These are phyloP conservation scores for Uria aalge DNA, from an alignment of 2,113 vertebrate genomes.

Conservation along the genomic window DNA sequence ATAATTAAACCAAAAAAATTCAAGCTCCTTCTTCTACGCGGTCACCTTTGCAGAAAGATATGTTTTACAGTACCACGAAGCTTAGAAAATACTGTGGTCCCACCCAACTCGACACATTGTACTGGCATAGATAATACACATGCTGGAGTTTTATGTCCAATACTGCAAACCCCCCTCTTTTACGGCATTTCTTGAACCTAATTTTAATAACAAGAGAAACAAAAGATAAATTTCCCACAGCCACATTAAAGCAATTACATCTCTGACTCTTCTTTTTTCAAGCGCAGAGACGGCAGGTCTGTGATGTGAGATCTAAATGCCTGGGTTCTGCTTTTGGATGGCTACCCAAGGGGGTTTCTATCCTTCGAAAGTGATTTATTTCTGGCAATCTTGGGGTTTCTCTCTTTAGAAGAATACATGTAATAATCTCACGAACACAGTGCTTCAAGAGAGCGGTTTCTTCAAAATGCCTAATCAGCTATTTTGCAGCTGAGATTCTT, in stretches of 20 bases:
- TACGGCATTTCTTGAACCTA: background rate
- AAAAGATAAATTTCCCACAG: background rate
- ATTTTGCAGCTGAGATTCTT: conserved; percentile 32
- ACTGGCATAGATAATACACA: background rate
- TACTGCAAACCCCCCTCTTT: background rate
- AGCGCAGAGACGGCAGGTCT: background rate
- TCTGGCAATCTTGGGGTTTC: background rate
- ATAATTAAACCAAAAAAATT: background rate
- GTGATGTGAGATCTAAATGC: background rate
- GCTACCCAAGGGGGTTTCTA: background rate
- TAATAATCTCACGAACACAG: conserved; percentile 16
- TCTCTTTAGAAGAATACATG: conserved; percentile 3
- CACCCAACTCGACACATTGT: background rate
- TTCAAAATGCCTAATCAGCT: conserved; percentile 14
- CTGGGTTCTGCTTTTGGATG: background rate
- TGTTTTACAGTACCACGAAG: background rate
- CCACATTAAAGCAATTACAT: background rate
- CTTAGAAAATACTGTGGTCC: background rate
- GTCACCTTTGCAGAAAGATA: background rate
- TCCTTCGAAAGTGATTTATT: conserved; percentile 31
- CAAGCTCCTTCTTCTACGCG: background rate
- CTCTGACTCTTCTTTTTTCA: background rate
- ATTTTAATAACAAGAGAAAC: background rate
- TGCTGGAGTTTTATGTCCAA: background rate
- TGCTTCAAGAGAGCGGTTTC: background rate